phyloP scores from a whole-genome alignment of 2,113 vertebrate species.

The Athene cunicularia region DNA sequence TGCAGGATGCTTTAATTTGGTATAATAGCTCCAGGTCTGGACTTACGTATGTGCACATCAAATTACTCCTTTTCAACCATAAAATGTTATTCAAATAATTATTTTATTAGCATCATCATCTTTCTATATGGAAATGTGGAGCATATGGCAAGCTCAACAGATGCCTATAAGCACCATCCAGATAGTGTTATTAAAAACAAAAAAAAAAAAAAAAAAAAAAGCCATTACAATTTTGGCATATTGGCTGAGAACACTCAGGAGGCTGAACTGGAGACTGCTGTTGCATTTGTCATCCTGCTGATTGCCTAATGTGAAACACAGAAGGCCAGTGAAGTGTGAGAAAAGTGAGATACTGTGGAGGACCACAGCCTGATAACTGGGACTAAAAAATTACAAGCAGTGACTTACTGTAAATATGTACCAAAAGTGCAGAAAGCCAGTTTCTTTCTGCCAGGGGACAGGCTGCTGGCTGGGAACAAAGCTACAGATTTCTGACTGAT shows the following conservation, averaged over 20 bases:
- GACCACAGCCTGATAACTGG: background rate
- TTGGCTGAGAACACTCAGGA: slow-evolving; percentile 8
- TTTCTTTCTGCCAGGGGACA: background rate
- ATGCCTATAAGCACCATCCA: background rate
- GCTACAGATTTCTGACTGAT: background rate
- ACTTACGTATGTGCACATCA: background rate
- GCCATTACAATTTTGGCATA: slow-evolving; percentile 7
- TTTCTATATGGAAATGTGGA: slow-evolving; percentile 12
- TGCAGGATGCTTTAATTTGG: slow-evolving; percentile 16
- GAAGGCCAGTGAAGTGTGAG: background rate
- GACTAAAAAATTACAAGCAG: background rate
- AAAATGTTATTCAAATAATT: slow-evolving; percentile 42
- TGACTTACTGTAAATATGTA: background rate
- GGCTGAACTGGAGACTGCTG: slow-evolving; percentile 16
- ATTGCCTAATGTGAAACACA: slow-evolving; percentile 38
- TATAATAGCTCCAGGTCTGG: slow-evolving; percentile 34
- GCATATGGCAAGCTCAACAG: slow-evolving; percentile 27
- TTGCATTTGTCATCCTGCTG: slow-evolving; percentile 4
- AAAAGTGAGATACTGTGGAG: background rate
- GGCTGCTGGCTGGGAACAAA: background rate
- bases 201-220: background rate
- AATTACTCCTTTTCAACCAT: slow-evolving; percentile 11
- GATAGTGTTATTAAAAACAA: slow-evolving; percentile 5
- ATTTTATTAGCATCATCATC: slow-evolving; percentile 48
- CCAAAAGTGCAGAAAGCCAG: background rate